Evolutionary conservation across 2,888 invertebrate species (phyloP), one percentile per base, ranked within the genome.

Genomic region (Desoria tigrina): DNA sequence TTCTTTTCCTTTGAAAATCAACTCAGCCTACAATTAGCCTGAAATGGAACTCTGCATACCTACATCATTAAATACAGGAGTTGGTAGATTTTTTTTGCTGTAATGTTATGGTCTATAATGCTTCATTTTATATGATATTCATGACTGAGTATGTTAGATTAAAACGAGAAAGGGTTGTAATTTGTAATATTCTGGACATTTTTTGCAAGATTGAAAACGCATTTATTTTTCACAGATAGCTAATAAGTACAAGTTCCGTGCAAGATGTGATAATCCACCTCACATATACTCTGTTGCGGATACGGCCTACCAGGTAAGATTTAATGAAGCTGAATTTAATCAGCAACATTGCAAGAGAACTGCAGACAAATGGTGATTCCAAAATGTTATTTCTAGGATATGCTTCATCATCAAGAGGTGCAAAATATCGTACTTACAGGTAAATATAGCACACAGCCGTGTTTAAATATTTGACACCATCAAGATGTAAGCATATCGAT

Each of bases 201-300:
- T n/a, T n/a, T n/a, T n/a, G n/a, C n/a, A n/a, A n/a, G n/a, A n/a
- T n/a, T n/a, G n/a, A n/a, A n/a, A n/a, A n/a, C n/a, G n/a, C n/a
- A n/a, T n/a, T n/a, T n/a, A n/a, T 32, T 32, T 11, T 32, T 59
- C 58, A 37, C 61, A 71, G 72, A 63, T 66, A 28, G 68, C 69
- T 18, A 50, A 57, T n/a, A 60, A 57, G 16, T 69, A 74, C 59
- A 67, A 68, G 42, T 70, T 65, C 59, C 63, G 63, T 54, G 69
- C 69, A 0, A 86, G 92, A 73, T 92, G 91, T 2, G 92, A 94
- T 79, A 92, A 94, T 79, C 88, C 89, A 42, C 94, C 95, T 0
- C 95, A 95, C 78, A 89, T 94, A 75, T 95, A 89, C 79, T 86
- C 91, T 2, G 88, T 94, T 24, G 94, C 92, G 11, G 94, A 94